These are phyloP conservation scores for Uloborus plumipes DNA, from an alignment of 2,888 invertebrate genomes.

Conservation along the genomic window DNA sequence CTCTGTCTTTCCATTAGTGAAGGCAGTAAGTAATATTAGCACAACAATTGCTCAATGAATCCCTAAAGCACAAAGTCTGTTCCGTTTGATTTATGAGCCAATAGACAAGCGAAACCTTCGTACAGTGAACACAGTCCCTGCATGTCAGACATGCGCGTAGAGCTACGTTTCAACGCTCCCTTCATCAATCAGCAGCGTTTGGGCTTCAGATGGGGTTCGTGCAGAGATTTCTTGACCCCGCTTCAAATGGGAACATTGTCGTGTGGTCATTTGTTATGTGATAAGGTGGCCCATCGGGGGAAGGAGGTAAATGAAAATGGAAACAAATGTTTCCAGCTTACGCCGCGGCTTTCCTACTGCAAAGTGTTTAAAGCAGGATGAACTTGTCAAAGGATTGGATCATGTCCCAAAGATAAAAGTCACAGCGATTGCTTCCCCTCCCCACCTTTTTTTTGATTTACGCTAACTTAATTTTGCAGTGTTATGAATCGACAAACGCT, in stretches of 20 bases:
- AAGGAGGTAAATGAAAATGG: slow-evolving; percentile 12
- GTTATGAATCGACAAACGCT: too few relatives aligned
- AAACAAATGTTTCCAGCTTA: not conserved
- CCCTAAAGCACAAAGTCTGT: slow-evolving; percentile 11
- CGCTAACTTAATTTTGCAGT: too few relatives aligned
- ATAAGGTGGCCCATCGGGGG: slow-evolving; percentile 11
- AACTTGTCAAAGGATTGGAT: not conserved
- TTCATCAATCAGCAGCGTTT: slow-evolving; percentile 39
- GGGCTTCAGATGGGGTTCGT: slow-evolving; percentile 10
- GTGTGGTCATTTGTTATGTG: slow-evolving; percentile 29
- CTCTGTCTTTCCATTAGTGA: too few relatives aligned
- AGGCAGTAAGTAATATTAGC: not conserved
- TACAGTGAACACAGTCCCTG: slow-evolving; percentile 29
- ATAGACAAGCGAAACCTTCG: slow-evolving; percentile 42
- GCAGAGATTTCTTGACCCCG: slow-evolving; percentile 33
- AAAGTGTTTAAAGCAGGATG: too few relatives aligned
- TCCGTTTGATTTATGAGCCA: slow-evolving; percentile 40
- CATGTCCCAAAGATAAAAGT: not conserved
- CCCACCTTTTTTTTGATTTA: too few relatives aligned
- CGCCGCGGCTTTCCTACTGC: too few relatives aligned
- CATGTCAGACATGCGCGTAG: slow-evolving; percentile 44
- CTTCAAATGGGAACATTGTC: slow-evolving; percentile 13
- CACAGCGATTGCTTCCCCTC: too few relatives aligned
- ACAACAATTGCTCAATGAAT: slow-evolving; percentile 25
- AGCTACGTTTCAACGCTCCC: slow-evolving; percentile 5